phyloP scores from a whole-genome alignment of 2,888 invertebrate species.

The Helleia helle region DNA sequence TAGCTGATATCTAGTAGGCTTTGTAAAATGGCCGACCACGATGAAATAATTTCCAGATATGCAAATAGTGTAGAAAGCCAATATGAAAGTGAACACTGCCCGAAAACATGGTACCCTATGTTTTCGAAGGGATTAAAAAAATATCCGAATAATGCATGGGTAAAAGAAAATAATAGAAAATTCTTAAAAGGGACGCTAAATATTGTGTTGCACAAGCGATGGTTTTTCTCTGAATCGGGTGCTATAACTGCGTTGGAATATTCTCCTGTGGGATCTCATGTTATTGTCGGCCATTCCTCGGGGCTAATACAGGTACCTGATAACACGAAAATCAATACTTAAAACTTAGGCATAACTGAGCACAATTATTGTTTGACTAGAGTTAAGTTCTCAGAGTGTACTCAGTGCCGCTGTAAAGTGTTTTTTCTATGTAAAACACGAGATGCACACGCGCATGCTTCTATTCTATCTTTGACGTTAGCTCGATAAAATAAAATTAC shows the following conservation, averaged over 20 bases:
- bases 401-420: too few species aligned
- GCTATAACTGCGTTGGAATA: conserved; percentile 49
- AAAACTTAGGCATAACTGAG: too few species aligned
- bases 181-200: conserved; percentile 42
- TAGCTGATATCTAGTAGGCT: conserved; percentile 27
- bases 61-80: conserved; percentile 27
- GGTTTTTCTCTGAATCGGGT: conserved; percentile 46
- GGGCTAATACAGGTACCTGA: conserved; percentile 65
- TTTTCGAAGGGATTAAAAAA: conserved; percentile 30
- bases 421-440: too few species aligned
- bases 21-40: conserved; percentile 26
- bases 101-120: conserved; percentile 46
- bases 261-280: conserved; percentile 47
- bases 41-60: conserved; percentile 33
- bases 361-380: too few species aligned
- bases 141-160: conserved; percentile 32
- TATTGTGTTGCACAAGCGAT: conserved; percentile 38
- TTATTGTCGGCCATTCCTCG: conserved; percentile 60
- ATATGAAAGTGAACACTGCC: conserved; percentile 35
- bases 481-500: too few species aligned
- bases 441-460: too few species aligned
- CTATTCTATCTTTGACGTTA: too few species aligned
- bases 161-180: conserved; percentile 34
- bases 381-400: too few species aligned
- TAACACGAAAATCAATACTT: too few species aligned